A percentile compares a stretch with the other conserved stretches of the same genome.
These are phyloP conservation scores for Andrena cerasifolii DNA, from an alignment of 1,140 invertebrate genomes.

Conservation along the genomic window DNA sequence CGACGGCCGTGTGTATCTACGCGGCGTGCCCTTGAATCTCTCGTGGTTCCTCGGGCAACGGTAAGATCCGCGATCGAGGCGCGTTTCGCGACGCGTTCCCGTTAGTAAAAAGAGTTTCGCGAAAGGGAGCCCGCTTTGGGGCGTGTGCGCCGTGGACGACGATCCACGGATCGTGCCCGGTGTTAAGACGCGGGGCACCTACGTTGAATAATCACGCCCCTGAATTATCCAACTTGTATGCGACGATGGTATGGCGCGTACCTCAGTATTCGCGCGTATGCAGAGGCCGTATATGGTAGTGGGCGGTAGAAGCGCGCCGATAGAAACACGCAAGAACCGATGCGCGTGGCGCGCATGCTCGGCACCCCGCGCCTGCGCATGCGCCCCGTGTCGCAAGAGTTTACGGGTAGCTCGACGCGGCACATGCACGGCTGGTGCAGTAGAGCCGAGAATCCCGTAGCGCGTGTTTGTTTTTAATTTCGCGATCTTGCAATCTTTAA, in stretches of 20 bases:
- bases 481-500: conserved; percentile 47
- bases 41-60: neutral
- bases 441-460: conserved; percentile 77
- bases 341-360: conserved; percentile 44
- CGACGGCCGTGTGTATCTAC: neutral
- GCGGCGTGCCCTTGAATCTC: neutral
- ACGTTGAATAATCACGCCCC: conserved; percentile 15
- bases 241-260: conserved; percentile 58
- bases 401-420: conserved; percentile 39
- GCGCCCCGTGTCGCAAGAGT: conserved; percentile 36
- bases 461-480: conserved; percentile 64
- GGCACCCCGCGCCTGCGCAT: conserved; percentile 36
- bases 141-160: too few relatives aligned
- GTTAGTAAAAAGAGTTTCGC: conserved; percentile 26
- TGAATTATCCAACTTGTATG: conserved; percentile 62
- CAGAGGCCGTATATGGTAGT: conserved; percentile 80
- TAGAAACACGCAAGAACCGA: conserved; percentile 52
- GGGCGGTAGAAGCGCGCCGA: conserved; percentile 70
- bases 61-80: neutral
- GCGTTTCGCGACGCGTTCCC: neutral
- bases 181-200: conserved; percentile 19
- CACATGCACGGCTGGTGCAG: conserved; percentile 75
- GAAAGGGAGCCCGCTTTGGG: neutral
- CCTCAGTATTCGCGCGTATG: conserved; percentile 68
- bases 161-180: neutral